Evolutionary conservation across 2,888 invertebrate genomes (phyloP).

Genomic region (Nemoura dubitans): DNA sequence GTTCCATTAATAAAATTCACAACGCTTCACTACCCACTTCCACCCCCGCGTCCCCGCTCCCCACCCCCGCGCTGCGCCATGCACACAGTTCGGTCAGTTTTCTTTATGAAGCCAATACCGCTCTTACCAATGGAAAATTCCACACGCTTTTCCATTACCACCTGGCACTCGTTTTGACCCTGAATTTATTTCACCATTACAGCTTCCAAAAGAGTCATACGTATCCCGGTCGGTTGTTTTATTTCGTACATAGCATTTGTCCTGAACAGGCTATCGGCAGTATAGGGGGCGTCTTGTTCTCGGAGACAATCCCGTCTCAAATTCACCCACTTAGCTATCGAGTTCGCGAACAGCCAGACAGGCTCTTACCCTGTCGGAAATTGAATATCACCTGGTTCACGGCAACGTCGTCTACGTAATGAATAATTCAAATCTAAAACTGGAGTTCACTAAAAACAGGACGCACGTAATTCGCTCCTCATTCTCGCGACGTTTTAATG

Average conservation of each 20-base stretch:
- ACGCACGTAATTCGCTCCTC: not conserved
- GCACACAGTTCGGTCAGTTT: not conserved
- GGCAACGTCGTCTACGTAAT: not conserved
- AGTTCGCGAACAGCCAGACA: not conserved
- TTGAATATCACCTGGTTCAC: not conserved
- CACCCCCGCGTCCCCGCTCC: too few relatives aligned
- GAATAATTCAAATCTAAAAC: not conserved
- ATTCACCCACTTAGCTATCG: not conserved
- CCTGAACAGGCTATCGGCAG: not conserved
- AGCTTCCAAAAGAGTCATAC: not conserved
- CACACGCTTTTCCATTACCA: not conserved
- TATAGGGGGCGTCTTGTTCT: not conserved
- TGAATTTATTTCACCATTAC: not conserved
- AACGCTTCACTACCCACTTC: not conserved
- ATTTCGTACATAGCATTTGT: not conserved
- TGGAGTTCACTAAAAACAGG: not conserved
- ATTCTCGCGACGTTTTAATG: not conserved
- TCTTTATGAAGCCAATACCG: not conserved
- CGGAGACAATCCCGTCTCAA: not conserved
- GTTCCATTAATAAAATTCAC: not conserved
- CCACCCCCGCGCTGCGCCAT: not conserved
- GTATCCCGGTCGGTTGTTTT: too few relatives aligned
- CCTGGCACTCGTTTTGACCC: not conserved
- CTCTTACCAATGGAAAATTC: not conserved
- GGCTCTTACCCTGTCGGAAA: not conserved